Evolutionary conservation across 2,797 vertebrate species (phyloP), one percentile per base, ranked within the genome.

Genomic region (Sebastolobus alascanus): DNA sequence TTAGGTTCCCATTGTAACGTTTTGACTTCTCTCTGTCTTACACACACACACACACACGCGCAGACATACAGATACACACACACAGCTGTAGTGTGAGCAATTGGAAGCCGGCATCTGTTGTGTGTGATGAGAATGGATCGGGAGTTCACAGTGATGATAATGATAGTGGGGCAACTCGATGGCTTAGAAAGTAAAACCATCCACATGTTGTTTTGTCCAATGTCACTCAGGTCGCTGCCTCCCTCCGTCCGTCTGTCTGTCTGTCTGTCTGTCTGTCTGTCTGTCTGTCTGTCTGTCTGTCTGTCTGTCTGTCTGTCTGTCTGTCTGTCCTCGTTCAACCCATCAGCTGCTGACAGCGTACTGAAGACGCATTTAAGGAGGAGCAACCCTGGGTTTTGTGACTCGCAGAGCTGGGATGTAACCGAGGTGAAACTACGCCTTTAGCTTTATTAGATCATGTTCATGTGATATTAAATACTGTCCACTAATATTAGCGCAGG

Each of bases 41-140:
- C 85, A 54, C 69, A 27, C 40, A 68, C 46, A 31, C 71, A 64
- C 46, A 14, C 46, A 14, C 40, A 77, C 61, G 54, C 14, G 35
- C 73, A 68, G 70, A 71, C 29, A 73, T 72, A 79, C 46, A 75
- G 73, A 81, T 16, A 84, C 16, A 73, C 71, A 83, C 80, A 85
- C 79, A 68, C 87, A 92, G 86, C 88, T 93, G 81, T 77, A 90
- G 83, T 59, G 85, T 89, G 92, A 94, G 93, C 91, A 85, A 94
- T 92, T 92, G 91, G 91, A 91, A 88, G 90, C 82, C 87, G 91
- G 91, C 94, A 95, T 95, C 95, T 95, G 95, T 88, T 95, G 92
- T 91, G 88, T 87, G 91, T 92, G 93, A 95, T 93, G 90, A 94
- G 88, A 93, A 94, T 92, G 86, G 91, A 95, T 95, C 59, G 88